phyloP scores from a whole-genome alignment of 2,888 invertebrate species.

The Ctena decussata region DNA sequence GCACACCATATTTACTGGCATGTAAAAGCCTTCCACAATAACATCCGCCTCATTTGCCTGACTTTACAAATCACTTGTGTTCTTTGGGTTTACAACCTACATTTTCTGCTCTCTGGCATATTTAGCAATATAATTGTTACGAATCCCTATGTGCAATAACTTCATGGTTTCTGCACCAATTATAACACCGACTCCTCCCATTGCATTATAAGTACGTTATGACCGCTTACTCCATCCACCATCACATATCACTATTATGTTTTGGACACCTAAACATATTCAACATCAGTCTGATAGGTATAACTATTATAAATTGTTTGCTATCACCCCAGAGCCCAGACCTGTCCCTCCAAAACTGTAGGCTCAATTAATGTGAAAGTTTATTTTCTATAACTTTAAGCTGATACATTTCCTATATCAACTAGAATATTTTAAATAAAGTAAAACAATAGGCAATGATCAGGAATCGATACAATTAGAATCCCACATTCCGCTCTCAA shows the following conservation, averaged over 20 bases:
- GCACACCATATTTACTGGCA: constrained; percentile 30
- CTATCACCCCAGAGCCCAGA: too few relatives aligned
- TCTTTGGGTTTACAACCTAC: neutral
- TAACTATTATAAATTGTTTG: too few relatives aligned
- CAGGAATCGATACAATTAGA: too few relatives aligned
- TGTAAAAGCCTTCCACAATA: constrained; percentile 50
- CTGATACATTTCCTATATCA: too few relatives aligned
- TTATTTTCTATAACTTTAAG: too few relatives aligned
- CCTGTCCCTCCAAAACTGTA: too few relatives aligned
- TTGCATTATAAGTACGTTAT: neutral
- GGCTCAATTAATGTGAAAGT: too few relatives aligned
- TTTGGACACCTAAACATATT: neutral
- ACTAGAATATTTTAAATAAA: too few relatives aligned
- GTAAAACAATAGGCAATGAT: too few relatives aligned
- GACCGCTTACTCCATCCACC: neutral
- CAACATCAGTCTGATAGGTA: too few relatives aligned
- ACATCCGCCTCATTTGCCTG: constrained; percentile 59
- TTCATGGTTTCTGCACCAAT: constrained; percentile 29
- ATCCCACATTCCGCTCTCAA: too few relatives aligned
- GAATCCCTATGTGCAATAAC: constrained; percentile 60
- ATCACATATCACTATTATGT: neutral
- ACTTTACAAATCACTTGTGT: constrained; percentile 30
- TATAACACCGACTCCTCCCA: neutral
- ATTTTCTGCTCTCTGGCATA: neutral
- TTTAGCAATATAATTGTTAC: constrained; percentile 17